These are phyloP conservation scores for Brienomyrus longianalis DNA, from an alignment of 2,113 vertebrate species.

Conservation along the genomic window DNA sequence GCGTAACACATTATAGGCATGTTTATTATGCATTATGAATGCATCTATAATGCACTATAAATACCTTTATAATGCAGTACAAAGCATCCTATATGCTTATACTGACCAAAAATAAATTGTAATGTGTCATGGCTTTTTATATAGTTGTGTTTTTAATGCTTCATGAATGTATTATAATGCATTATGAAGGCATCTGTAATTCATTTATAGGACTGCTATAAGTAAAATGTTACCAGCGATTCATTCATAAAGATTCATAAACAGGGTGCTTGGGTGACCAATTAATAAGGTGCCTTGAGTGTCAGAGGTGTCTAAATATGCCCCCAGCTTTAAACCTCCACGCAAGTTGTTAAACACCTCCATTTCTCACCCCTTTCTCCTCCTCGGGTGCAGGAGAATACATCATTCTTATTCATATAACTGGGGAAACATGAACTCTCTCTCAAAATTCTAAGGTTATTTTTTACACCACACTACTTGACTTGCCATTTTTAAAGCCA, in stretches of 20 bases:
- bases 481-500: not conserved
- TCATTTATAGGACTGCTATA: not conserved
- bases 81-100: not conserved
- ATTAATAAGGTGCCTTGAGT: not conserved
- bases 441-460: not conserved
- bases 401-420: not conserved
- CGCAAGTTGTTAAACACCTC: slow-evolving; percentile 13
- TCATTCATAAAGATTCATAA: not conserved
- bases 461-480: not conserved
- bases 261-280: too few species aligned
- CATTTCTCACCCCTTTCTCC: slow-evolving; percentile 1
- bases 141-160: not conserved
- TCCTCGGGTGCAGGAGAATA: not conserved
- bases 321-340: slow-evolving; percentile 18
- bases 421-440: not conserved
- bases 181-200: not conserved
- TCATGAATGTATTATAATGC: not conserved
- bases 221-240: not conserved
- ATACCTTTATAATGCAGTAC: not conserved
- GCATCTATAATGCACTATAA: not conserved
- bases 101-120: not conserved
- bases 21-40: too few species aligned
- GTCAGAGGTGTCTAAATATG: not conserved
- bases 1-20: too few species aligned
- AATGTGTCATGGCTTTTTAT: not conserved